Evolutionary conservation across 2,113 vertebrate genomes (phyloP), one percentile per base, ranked within the genome.

Genomic region (Oryzias woworae): DNA sequence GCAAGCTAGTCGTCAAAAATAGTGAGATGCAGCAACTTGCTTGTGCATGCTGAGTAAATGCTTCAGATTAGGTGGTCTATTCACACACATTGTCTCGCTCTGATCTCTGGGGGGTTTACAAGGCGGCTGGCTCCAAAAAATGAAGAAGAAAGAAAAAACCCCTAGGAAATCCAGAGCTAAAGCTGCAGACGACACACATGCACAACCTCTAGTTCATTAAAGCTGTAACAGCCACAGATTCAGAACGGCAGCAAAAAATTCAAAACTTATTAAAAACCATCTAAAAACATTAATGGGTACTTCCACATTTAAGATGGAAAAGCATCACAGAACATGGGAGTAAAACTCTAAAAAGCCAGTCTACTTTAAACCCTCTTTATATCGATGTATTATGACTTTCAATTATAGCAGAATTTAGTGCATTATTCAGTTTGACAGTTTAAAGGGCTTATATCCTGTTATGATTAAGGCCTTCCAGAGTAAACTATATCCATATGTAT

Each of bases 241-340:
- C 20, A 54, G 8, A 47, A 43, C 16, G 14, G 18, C 5, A 31
- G 93, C 64, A 77, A 56, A 78, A 73, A 71, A 69, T 18, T 3
- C n/a, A 3, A 36, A 36, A 12, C 2, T 36, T 12, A 12, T 2
- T 36, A 2, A 12, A 36, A 36, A 36, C 8, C 1, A 36, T 12
- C 8, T 10, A 10, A 12, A 12, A 12, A 36, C 3, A 12, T 10
- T 36, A 3, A 36, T 36, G 12, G 10, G 10, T 36, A 36, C 7
- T 36, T 8, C 10, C 8, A 36, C 7, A 36, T 36, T 36, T 36
- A 36, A 8, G 7, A 10, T 36, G 31, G 31, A 36, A 36, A 36
- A 36, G 36, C 2, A 36, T 36, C 10, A 12, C 1, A 12, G 3
- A 36, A 36, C 8, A 36, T 36, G 8, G 36, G 26, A 28, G 5